phyloP scores from a whole-genome alignment of 2,113 vertebrate genomes.

The Phrynosoma blainvillii region DNA sequence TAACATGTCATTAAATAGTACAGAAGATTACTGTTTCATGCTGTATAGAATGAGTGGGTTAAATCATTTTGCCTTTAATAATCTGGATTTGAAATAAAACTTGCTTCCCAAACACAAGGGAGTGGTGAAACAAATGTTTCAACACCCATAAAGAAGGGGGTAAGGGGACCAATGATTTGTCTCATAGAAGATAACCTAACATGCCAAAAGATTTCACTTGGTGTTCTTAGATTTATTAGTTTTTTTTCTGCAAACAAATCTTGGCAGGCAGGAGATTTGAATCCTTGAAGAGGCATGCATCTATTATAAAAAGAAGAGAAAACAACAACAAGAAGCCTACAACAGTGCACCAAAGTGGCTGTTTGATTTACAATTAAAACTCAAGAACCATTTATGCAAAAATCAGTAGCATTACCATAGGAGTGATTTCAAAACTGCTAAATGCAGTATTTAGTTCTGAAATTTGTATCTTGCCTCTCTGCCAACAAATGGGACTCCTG shows the following conservation, averaged over 20 bases:
- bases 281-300: slow-evolving; percentile 20
- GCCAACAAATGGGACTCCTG: neutral
- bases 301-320: slow-evolving; percentile 5
- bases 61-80: slow-evolving; percentile 64
- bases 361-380: slow-evolving; percentile 26
- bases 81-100: slow-evolving; percentile 75
- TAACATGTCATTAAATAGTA: neutral
- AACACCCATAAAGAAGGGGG: neutral
- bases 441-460: neutral
- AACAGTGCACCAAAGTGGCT: slow-evolving; percentile 24
- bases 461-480: neutral
- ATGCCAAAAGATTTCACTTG: slow-evolving; percentile 17
- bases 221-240: slow-evolving; percentile 44
- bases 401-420: neutral
- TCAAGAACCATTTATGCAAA: neutral
- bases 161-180: slow-evolving; percentile 68
- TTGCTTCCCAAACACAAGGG: slow-evolving; percentile 53
- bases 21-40: neutral
- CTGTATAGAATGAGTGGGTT: neutral
- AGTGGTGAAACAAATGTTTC: neutral
- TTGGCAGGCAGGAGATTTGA: slow-evolving; percentile 25
- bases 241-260: slow-evolving; percentile 14
- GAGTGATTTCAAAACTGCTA: slow-evolving; percentile 22
- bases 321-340: neutral
- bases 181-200: slow-evolving; percentile 51